phyloP scores from a whole-genome alignment of 2,888 invertebrate genomes.

The Oeneis ivallda region DNA sequence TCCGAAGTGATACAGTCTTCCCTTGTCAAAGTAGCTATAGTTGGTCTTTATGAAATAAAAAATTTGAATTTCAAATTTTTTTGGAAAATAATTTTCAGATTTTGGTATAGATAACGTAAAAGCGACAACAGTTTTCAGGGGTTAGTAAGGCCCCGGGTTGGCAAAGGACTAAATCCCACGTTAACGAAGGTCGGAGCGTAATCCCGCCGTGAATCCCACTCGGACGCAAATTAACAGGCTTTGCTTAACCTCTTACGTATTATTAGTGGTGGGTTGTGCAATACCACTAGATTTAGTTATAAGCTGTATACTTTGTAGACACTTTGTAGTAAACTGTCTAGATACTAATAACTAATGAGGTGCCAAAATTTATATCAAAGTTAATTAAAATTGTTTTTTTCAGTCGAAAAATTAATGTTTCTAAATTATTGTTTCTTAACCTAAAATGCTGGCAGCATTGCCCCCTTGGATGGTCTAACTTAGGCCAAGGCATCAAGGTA shows the following conservation, averaged over 20 bases:
- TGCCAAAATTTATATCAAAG: too few species aligned
- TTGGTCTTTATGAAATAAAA: background rate
- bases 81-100: background rate
- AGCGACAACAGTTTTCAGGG: slow-evolving; percentile 18
- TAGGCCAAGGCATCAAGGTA: too few species aligned
- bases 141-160: slow-evolving; percentile 32
- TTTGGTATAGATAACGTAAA: slow-evolving; percentile 8
- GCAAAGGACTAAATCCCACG: slow-evolving; percentile 63
- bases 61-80: background rate
- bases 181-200: slow-evolving; percentile 64
- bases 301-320: too few species aligned
- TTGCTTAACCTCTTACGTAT: slow-evolving; percentile 34
- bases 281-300: slow-evolving; percentile 7
- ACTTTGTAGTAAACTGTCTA: too few species aligned
- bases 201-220: slow-evolving; percentile 52
- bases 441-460: too few species aligned
- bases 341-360: too few species aligned
- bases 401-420: too few species aligned
- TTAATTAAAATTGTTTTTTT: too few species aligned
- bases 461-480: too few species aligned
- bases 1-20: too few species aligned
- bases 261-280: slow-evolving; percentile 36
- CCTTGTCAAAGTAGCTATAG: too few species aligned
- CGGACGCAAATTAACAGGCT: slow-evolving; percentile 63
- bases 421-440: too few species aligned